Evolutionary conservation across 2,888 invertebrate species (phyloP).

Genomic region (Nipponacmea schrenckii): DNA sequence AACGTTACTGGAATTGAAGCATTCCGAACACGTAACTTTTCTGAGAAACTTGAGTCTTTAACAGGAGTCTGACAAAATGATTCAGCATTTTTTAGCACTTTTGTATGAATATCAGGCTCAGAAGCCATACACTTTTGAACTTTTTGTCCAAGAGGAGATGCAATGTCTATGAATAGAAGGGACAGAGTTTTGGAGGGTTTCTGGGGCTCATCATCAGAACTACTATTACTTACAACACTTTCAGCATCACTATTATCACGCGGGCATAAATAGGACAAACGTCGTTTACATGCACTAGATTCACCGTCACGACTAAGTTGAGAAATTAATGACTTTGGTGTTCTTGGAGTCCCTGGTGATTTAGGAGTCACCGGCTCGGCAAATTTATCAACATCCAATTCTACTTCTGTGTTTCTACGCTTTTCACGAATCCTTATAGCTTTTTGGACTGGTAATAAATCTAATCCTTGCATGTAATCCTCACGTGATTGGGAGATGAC

Average conservation of each 20-base stretch:
- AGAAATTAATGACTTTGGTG: slow-evolving; percentile 60
- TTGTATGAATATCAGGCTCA: slow-evolving; percentile 36
- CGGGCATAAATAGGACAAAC: slow-evolving; percentile 23
- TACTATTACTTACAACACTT: slow-evolving; percentile 36
- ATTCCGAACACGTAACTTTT: slow-evolving; percentile 49
- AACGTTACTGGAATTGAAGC: slow-evolving; percentile 47
- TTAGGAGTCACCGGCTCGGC: slow-evolving; percentile 40
- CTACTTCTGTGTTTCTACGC: slow-evolving; percentile 42
- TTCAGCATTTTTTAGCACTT: slow-evolving; percentile 46
- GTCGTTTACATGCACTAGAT: slow-evolving; percentile 20
- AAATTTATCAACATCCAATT: slow-evolving; percentile 47
- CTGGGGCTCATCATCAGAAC: slow-evolving; percentile 24
- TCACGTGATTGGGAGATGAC: slow-evolving; percentile 22
- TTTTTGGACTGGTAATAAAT: slow-evolving; percentile 46
- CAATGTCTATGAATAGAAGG: slow-evolving; percentile 52
- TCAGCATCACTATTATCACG: slow-evolving; percentile 32
- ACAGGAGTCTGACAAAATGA: slow-evolving; percentile 53
- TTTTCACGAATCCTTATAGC: slow-evolving; percentile 42
- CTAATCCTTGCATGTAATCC: slow-evolving; percentile 35
- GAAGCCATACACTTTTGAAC: slow-evolving; percentile 53
- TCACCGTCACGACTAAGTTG: slow-evolving; percentile 54
- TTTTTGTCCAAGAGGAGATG: slow-evolving; percentile 55
- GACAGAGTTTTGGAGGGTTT: slow-evolving; percentile 35
- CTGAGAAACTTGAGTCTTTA: slow-evolving; percentile 46
- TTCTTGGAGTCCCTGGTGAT: slow-evolving; percentile 53